These are phyloP conservation scores for Meleagris gallopavo DNA, from an alignment of 2,113 vertebrate species.

Conservation along the genomic window DNA sequence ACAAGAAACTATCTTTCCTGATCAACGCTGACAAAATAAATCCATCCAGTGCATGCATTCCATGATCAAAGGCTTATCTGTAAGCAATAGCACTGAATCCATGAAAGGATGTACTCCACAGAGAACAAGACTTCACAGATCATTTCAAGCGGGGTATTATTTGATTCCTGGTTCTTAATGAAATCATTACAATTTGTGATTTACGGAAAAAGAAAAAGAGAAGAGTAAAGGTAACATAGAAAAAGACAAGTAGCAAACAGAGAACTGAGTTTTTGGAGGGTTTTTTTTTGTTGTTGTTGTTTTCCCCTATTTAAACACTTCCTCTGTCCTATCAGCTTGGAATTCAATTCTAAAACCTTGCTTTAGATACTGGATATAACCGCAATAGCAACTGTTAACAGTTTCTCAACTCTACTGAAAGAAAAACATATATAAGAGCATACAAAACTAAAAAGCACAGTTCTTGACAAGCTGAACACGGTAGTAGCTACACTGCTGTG, in stretches of 20 bases:
- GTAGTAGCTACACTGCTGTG: not conserved
- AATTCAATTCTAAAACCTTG: not conserved
- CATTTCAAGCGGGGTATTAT: not conserved
- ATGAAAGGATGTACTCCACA: not conserved
- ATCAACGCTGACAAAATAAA: not conserved
- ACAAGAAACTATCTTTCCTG: not conserved
- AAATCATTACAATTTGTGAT: not conserved
- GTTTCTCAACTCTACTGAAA: not conserved
- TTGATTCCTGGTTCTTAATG: not conserved
- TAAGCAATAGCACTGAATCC: not conserved
- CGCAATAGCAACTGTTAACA: not conserved
- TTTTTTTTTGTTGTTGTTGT: too few relatives aligned
- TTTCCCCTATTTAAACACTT: not conserved
- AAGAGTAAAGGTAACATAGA: not conserved
- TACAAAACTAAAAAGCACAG: not conserved
- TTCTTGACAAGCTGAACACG: not conserved
- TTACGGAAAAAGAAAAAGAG: not conserved
- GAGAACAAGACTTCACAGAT: not conserved
- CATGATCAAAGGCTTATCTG: not conserved
- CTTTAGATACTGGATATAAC: not conserved
- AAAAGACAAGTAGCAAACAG: not conserved
- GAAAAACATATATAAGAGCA: not conserved
- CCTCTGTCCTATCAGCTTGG: not conserved
- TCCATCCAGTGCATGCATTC: not conserved
- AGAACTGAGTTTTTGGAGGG: not conserved